Evolutionary conservation across 2,113 vertebrate genomes (phyloP).

Genomic region (Cnemophilus loriae): DNA sequence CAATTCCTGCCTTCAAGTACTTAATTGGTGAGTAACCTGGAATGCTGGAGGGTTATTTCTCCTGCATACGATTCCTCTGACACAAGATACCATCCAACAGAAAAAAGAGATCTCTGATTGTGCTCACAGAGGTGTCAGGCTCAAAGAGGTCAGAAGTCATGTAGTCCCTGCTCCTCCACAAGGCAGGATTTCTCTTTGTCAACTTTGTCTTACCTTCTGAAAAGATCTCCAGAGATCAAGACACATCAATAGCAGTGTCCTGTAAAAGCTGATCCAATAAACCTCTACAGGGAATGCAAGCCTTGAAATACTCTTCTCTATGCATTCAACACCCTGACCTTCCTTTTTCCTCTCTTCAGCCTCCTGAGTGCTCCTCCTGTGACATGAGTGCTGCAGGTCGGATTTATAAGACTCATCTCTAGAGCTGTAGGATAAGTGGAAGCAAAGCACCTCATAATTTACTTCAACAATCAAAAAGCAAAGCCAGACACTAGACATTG

Average conservation of each 20-base stretch:
- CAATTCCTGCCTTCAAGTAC: constrained; percentile 91
- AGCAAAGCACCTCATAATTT: neutral
- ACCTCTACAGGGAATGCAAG: neutral
- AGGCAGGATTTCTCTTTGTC: neutral
- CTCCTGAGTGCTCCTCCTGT: neutral
- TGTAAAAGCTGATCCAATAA: neutral
- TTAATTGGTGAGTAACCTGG: constrained; percentile 77
- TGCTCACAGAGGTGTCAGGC: neutral
- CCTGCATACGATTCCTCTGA: neutral
- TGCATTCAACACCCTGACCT: neutral
- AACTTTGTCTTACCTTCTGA: neutral
- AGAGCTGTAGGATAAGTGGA: neutral
- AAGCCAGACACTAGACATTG: neutral
- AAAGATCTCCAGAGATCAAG: neutral
- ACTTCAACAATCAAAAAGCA: neutral
- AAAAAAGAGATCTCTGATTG: neutral
- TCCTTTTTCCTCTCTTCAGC: neutral
- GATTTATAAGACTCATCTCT: neutral
- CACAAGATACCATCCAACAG: neutral
- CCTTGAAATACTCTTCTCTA: neutral
- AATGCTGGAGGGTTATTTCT: neutral
- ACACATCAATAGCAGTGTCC: neutral
- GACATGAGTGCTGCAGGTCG: neutral
- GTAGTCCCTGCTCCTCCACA: neutral
- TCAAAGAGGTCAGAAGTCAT: neutral